These are phyloP conservation scores for Pseudomugil gertrudae DNA, from an alignment of 2,797 vertebrate species.

Conservation along the genomic window DNA sequence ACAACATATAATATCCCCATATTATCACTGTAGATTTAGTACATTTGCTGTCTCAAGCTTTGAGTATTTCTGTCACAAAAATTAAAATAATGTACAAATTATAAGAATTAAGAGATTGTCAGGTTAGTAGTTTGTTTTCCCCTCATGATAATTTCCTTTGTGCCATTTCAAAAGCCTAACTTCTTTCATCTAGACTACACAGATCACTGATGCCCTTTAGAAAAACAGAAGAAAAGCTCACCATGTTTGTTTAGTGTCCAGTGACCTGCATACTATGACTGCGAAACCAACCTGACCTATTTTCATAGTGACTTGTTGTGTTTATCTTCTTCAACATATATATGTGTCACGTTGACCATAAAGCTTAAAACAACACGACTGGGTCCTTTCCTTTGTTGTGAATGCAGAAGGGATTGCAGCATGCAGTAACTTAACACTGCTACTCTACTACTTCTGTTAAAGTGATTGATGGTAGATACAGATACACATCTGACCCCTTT, in stretches of 20 bases:
- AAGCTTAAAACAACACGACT: neutral
- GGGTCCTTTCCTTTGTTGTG: neutral
- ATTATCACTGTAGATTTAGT: neutral
- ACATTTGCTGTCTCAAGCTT: neutral
- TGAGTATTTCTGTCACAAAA: conserved; percentile 6
- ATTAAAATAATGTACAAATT: neutral
- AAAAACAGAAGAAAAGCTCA: neutral
- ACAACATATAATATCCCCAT: conserved; percentile 2
- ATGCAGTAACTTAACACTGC: neutral
- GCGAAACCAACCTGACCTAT: conserved; percentile 18
- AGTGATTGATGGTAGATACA: neutral
- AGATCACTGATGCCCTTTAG: neutral
- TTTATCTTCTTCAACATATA: neutral
- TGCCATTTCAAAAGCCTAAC: neutral
- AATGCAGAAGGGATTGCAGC: neutral
- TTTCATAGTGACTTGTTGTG: neutral
- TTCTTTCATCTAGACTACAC: conserved; percentile 27
- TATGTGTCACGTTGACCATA: neutral
- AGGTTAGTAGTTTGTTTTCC: conserved; percentile 7
- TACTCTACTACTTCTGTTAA: neutral
- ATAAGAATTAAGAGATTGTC: neutral
- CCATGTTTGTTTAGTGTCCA: conserved; percentile 10
- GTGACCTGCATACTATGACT: conserved; percentile 28
- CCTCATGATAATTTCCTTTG: conserved; percentile 8
- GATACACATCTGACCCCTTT: neutral